Evolutionary conservation across 2,113 vertebrate species (phyloP).

Genomic region (Menidia beryllina): DNA sequence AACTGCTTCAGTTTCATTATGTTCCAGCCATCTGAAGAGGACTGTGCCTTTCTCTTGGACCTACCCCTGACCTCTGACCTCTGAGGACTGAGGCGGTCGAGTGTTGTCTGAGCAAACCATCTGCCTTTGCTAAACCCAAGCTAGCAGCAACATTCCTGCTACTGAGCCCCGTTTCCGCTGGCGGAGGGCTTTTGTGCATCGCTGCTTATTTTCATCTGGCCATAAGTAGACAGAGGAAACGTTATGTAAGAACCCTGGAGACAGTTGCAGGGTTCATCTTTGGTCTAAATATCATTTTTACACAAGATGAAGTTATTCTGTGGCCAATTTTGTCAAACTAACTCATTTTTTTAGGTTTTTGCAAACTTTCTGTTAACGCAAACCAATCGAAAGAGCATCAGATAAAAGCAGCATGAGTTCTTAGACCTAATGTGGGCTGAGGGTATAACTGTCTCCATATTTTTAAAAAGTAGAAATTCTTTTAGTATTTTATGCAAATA

Average conservation of each 20-base stretch:
- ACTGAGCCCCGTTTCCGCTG: slow-evolving; percentile 45
- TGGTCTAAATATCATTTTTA: background rate
- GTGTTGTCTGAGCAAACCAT: slow-evolving; percentile 49
- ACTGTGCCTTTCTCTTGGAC: slow-evolving; percentile 16
- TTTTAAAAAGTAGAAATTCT: no score
- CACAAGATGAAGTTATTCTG: background rate
- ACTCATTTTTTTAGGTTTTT: no score
- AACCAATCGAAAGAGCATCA: no score
- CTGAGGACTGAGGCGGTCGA: slow-evolving; percentile 52
- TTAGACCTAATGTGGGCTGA: no score
- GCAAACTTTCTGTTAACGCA: no score
- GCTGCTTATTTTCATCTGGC: slow-evolving; percentile 63
- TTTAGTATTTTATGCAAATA: no score
- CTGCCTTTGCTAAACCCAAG: slow-evolving; percentile 43
- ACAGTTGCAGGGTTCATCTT: slow-evolving; percentile 19
- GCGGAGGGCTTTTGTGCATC: slow-evolving; percentile 32
- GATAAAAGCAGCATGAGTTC: no score
- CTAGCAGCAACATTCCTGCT: slow-evolving; percentile 56
- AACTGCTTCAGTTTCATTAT: slow-evolving; percentile 5
- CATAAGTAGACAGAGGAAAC: slow-evolving; percentile 50
- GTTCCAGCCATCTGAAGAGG: slow-evolving; percentile 21
- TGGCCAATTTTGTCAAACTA: no score
- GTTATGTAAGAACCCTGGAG: slow-evolving; percentile 48
- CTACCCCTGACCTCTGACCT: slow-evolving; percentile 63
- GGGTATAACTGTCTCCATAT: no score